These are phyloP conservation scores for Oenanthe melanoleuca DNA, from an alignment of 2,113 vertebrate genomes.

Conservation along the genomic window DNA sequence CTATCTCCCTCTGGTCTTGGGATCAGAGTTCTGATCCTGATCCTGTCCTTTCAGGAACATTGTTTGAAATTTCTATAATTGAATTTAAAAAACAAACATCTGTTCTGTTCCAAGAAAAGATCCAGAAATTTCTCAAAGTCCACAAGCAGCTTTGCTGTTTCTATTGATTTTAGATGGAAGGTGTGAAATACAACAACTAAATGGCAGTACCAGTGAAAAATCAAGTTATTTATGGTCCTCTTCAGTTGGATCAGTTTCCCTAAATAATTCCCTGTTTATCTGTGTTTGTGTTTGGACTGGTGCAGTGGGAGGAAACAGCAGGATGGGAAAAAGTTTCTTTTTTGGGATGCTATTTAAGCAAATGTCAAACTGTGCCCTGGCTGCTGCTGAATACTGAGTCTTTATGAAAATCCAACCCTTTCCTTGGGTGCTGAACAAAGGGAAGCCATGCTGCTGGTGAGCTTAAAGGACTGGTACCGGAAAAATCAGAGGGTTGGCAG, in stretches of 20 bases:
- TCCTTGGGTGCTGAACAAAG: background rate
- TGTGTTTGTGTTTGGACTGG: background rate
- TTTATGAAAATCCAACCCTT: background rate
- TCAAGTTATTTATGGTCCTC: background rate
- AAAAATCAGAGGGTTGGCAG: constrained; percentile 9
- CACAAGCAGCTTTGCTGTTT: background rate
- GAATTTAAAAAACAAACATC: background rate
- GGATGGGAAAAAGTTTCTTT: background rate
- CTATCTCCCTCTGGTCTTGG: background rate
- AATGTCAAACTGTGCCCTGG: background rate
- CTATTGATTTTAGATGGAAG: background rate
- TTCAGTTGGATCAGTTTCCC: background rate
- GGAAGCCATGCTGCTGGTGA: background rate
- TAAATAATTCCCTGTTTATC: background rate
- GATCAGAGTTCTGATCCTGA: background rate
- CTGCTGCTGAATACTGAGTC: background rate
- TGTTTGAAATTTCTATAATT: background rate
- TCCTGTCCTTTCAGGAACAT: background rate
- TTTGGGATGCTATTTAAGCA: background rate
- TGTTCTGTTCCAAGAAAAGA: background rate
- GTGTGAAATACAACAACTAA: background rate
- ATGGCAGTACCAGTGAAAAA: background rate
- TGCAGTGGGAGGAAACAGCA: background rate
- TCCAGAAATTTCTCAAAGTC: background rate
- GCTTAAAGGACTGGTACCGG: background rate